Percentiles rank a stretch among this genome's conserved stretches.
These are phyloP conservation scores for Intellagama lesueurii DNA, from an alignment of 2,797 vertebrate species.

Conservation along the genomic window DNA sequence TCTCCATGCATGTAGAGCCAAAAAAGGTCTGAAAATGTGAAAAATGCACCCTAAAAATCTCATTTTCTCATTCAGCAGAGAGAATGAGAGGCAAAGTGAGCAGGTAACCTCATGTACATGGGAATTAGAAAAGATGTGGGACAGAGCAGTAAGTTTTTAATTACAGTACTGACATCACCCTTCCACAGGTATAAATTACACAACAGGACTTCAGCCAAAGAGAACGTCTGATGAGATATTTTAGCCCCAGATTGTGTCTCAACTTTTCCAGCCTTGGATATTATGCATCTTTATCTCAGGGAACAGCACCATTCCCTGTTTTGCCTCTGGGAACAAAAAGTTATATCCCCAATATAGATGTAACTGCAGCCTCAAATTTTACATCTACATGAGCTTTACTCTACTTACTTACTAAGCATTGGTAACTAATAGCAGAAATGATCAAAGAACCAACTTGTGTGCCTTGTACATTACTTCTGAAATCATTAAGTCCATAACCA, in stretches of 20 bases:
- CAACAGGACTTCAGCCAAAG: neutral
- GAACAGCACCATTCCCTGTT: neutral
- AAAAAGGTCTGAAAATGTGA: too few species aligned
- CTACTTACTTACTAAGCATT: neutral
- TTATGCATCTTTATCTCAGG: neutral
- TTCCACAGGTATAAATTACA: too few species aligned
- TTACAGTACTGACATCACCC: too few species aligned
- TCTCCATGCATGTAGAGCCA: too few species aligned
- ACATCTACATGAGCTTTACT: neutral
- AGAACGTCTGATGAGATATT: neutral
- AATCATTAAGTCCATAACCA: neutral
- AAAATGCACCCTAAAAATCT: too few species aligned
- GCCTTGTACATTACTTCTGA: neutral
- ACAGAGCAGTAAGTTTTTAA: too few species aligned
- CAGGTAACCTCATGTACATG: too few species aligned
- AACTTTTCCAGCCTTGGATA: neutral
- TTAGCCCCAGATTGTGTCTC: neutral
- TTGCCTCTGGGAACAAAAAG: neutral
- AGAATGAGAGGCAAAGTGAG: too few species aligned
- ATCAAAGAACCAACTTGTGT: neutral
- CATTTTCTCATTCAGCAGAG: too few species aligned
- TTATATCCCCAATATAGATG: neutral
- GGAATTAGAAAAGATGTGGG: too few species aligned
- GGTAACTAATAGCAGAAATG: neutral
- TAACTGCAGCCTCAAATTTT: neutral